These are phyloP conservation scores for Atta cephalotes DNA, from an alignment of 1,140 invertebrate species.

Conservation along the genomic window DNA sequence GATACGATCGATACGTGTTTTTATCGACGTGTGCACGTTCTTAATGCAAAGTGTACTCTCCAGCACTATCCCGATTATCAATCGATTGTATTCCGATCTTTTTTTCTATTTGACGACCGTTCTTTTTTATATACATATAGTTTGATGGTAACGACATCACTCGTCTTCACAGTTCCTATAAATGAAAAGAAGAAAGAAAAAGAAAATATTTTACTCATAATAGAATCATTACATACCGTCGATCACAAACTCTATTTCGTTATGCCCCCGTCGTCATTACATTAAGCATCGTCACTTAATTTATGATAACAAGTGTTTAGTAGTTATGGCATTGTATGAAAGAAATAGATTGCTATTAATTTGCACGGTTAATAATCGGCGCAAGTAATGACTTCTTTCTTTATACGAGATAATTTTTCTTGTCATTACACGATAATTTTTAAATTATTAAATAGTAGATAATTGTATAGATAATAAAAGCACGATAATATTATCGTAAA, in stretches of 20 bases:
- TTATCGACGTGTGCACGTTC: conserved; percentile 57
- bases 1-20: conserved; percentile 49
- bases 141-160: conserved; percentile 27
- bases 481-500: neutral
- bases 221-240: conserved; percentile 13
- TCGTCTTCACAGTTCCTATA: neutral
- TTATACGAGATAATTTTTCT: neutral
- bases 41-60: conserved; percentile 48
- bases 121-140: conserved; percentile 18
- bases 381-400: neutral
- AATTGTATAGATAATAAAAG: neutral
- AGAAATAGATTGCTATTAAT: neutral
- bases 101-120: conserved; percentile 23
- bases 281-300: neutral
- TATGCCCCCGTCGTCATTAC: neutral
- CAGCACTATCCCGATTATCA: conserved; percentile 11
- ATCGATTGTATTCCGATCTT: neutral
- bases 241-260: neutral
- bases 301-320: neutral
- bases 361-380: neutral
- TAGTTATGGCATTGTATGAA: neutral
- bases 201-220: neutral
- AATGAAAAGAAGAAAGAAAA: conserved; percentile 12
- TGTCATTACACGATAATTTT: neutral
- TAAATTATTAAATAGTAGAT: neutral